phyloP scores from a whole-genome alignment of 1,140 invertebrate species.

The Trichonephila inaurata region DNA sequence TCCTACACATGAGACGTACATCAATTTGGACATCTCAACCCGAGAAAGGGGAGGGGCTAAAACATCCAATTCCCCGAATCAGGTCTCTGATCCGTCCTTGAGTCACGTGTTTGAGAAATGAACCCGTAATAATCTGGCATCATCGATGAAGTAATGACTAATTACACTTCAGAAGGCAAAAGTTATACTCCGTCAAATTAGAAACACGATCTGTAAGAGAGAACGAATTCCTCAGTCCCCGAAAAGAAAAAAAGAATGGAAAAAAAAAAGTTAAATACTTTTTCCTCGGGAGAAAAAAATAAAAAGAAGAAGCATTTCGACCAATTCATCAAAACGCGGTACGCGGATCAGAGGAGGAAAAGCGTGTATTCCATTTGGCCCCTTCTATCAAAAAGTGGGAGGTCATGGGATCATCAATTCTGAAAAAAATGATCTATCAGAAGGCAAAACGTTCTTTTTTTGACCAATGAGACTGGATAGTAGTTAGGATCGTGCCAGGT shows the following conservation, averaged over 20 bases:
- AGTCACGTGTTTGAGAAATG: constrained; percentile 28
- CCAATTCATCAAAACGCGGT: constrained; percentile 47
- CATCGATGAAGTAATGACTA: constrained; percentile 74
- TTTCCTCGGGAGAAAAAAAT: background rate
- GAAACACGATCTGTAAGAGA: constrained; percentile 62
- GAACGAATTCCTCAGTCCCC: constrained; percentile 58
- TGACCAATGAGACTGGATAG: constrained; percentile 65
- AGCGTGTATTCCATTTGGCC: constrained; percentile 45
- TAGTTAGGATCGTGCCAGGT: constrained; percentile 74
- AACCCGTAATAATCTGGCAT: constrained; percentile 1
- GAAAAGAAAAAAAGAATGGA: background rate
- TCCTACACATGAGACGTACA: background rate
- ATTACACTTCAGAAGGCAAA: constrained; percentile 71
- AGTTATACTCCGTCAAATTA: constrained; percentile 67
- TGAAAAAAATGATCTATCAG: constrained; percentile 66
- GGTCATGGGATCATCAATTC: constrained; percentile 70
- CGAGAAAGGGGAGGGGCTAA: constrained; percentile 5
- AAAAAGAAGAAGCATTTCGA: constrained; percentile 47
- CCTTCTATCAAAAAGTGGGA: constrained; percentile 60
- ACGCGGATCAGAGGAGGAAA: constrained; percentile 13
- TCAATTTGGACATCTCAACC: constrained; percentile 22
- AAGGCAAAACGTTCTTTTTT: constrained; percentile 59
- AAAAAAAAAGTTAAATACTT: background rate
- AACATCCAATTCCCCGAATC: constrained; percentile 5
- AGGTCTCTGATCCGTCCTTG: constrained; percentile 28